Percentiles rank a stretch among this genome's conserved stretches.
phyloP scores from a whole-genome alignment of 2,888 invertebrate genomes.

The Plebejus anna region DNA sequence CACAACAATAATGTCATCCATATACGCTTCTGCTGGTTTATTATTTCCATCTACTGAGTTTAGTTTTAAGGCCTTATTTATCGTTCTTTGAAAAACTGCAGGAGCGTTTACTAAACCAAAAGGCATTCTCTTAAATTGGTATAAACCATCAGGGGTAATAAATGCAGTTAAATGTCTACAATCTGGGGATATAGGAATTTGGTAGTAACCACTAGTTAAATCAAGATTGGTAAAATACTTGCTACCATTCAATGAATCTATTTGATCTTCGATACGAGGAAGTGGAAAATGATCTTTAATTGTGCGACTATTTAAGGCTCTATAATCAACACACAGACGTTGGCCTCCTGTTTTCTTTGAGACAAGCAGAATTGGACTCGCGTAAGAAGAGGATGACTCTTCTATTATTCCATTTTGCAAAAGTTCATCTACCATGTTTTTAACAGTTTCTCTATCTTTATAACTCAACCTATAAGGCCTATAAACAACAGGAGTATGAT shows the following conservation, averaged over 20 bases:
- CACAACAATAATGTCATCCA: not conserved
- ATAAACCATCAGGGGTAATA: slow-evolving; percentile 5
- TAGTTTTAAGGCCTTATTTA: not conserved
- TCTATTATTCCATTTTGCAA: too few relatives aligned
- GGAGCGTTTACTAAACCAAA: not conserved
- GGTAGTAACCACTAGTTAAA: not conserved
- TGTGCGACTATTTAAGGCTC: not conserved
- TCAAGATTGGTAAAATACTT: not conserved
- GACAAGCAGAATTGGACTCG: too few relatives aligned
- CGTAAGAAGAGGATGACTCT: too few relatives aligned
- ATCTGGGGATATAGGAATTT: not conserved
- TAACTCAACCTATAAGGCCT: too few relatives aligned
- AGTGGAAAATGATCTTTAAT: not conserved
- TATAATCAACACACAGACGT: not conserved
- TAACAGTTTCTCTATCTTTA: too few relatives aligned
- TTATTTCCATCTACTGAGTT: not conserved
- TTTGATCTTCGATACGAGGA: not conserved
- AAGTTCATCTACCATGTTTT: too few relatives aligned
- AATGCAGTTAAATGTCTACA: slow-evolving; percentile 14
- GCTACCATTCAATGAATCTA: not conserved
- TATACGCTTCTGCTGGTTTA: not conserved
- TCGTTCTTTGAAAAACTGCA: not conserved
- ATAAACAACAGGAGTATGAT: too few relatives aligned
- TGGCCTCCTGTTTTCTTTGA: not conserved
- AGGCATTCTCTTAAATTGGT: slow-evolving; percentile 2